A percentile compares a stretch with the other conserved stretches of the same genome.
phyloP scores from a whole-genome alignment of 2,888 invertebrate species.

The Sarcophaga carnaria region DNA sequence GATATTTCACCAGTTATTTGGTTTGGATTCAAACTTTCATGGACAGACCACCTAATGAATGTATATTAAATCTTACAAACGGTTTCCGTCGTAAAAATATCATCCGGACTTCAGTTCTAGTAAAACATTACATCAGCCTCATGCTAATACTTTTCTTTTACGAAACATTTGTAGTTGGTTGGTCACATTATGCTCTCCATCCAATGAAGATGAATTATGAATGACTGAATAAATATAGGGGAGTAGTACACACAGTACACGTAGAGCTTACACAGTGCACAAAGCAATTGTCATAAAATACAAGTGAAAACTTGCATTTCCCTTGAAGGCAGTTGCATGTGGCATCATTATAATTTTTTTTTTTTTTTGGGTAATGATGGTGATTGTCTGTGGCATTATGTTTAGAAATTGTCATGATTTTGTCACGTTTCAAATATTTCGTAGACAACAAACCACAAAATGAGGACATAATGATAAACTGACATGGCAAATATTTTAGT shows the following conservation, averaged over 20 bases:
- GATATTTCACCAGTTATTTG: no score
- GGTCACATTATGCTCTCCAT: neutral
- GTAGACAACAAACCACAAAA: constrained; percentile 10
- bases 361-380: neutral
- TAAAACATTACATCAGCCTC: no score
- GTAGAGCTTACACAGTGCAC: neutral
- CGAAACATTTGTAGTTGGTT: neutral
- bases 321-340: neutral
- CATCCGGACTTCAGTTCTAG: no score
- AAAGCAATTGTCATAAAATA: neutral
- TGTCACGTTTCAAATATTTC: constrained; percentile 55
- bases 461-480: neutral
- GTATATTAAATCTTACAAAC: no score
- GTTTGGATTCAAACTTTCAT: no score
- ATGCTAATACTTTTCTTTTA: neutral
- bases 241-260: neutral
- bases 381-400: constrained; percentile 18
- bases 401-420: constrained; percentile 57
- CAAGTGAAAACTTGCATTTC: neutral
- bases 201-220: neutral
- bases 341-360: constrained; percentile 10
- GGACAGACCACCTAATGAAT: no score
- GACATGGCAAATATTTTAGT: neutral
- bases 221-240: constrained; percentile 7
- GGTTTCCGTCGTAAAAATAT: no score